These are phyloP conservation scores for Drosophila basisetae DNA, from an alignment of 2,888 invertebrate genomes.

Conservation along the genomic window DNA sequence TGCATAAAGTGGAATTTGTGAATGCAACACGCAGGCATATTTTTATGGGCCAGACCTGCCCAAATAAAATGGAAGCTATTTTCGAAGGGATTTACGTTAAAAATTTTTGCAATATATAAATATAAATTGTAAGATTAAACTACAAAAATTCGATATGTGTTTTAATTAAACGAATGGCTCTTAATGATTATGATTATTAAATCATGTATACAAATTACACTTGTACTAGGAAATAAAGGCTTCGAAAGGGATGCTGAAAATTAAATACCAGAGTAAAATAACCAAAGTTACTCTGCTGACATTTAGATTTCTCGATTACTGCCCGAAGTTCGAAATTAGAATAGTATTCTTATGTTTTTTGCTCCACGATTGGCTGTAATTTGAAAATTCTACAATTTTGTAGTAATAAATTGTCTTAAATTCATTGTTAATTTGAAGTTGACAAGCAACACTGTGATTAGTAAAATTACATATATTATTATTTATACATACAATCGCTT, in stretches of 20 bases:
- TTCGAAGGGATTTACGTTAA: background rate
- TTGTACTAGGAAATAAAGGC: rapidly evolving
- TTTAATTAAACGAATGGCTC: background rate
- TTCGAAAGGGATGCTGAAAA: background rate
- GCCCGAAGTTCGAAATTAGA: background rate
- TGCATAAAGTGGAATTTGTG: constrained; percentile 36
- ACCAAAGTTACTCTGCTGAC: background rate
- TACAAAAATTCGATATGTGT: background rate
- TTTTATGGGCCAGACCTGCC: constrained; percentile 3
- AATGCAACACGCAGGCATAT: constrained; percentile 30
- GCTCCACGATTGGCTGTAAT: background rate
- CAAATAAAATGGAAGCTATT: background rate
- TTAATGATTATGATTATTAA: background rate
- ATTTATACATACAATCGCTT: background rate
- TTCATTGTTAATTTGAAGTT: background rate
- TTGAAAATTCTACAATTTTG: background rate
- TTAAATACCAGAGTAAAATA: background rate
- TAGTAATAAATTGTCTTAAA: background rate
- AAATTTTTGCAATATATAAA: background rate
- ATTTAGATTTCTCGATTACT: too few relatives aligned
- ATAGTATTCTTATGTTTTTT: background rate
- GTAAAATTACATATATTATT: background rate
- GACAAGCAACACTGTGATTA: background rate
- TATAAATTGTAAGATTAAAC: background rate
- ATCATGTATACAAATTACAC: background rate